Conservation (phyloP, 2,797 vertebrate species). For the Onychomys torridus region DNA sequence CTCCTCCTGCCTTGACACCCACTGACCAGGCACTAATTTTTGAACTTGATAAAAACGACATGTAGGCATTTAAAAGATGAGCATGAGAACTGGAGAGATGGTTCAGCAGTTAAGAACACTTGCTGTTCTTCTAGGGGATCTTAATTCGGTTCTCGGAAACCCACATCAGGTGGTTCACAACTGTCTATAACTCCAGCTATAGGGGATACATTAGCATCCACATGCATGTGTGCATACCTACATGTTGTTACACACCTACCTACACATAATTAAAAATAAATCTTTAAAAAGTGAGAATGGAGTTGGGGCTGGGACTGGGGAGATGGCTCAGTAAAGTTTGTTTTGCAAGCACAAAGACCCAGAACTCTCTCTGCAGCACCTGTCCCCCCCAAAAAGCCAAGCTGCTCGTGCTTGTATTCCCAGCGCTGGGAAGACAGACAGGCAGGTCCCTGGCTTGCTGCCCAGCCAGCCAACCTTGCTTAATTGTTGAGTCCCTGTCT, state of each 20-base stretch:
- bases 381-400: neutral
- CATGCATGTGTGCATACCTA: neutral
- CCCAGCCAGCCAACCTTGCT: neutral
- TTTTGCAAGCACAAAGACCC: neutral
- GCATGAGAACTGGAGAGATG: neutral
- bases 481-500: neutral
- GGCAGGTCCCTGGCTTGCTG: neutral
- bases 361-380: neutral
- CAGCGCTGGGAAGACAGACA: neutral
- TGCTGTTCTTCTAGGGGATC: neutral
- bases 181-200: neutral
- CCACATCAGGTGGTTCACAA: neutral
- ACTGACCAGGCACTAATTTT: neutral
- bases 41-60: constrained; percentile 44
- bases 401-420: neutral
- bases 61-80: neutral
- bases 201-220: too few species aligned
- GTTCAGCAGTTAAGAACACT: neutral
- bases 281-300: neutral
- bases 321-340: neutral
- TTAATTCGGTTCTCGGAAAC: neutral
- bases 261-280: neutral
- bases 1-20: neutral
- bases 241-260: too few species aligned
- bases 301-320: neutral